Evolutionary conservation across 2,888 invertebrate genomes (phyloP).

Genomic region (Drosophila fulvimacula): DNA sequence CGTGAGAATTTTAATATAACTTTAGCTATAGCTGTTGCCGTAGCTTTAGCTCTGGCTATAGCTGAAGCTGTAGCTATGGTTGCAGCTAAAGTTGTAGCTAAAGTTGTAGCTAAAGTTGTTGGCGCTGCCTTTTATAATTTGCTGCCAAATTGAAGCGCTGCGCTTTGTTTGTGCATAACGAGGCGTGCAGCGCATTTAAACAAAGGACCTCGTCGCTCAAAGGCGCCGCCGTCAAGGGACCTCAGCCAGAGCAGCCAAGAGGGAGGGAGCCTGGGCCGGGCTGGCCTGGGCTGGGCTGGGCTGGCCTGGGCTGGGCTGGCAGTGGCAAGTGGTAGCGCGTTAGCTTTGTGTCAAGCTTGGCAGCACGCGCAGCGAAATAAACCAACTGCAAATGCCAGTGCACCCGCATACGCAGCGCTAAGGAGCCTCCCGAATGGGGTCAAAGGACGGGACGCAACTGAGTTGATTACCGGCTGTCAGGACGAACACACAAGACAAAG

Average conservation of each 20-base stretch:
- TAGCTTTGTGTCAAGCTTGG: constrained; percentile 23
- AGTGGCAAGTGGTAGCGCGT: constrained; percentile 19
- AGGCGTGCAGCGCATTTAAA: constrained; percentile 67
- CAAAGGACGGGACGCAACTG: constrained; percentile 60
- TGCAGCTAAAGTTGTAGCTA: constrained; percentile 3
- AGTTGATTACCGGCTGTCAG: constrained; percentile 68
- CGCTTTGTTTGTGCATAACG: constrained; percentile 79
- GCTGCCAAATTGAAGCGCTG: constrained; percentile 72
- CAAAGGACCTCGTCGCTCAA: constrained; percentile 50
- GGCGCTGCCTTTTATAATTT: constrained; percentile 63
- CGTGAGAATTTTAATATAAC: constrained; percentile 6
- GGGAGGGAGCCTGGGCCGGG: background rate
- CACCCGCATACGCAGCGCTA: constrained; percentile 37
- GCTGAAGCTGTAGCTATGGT: background rate
- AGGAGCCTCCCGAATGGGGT: constrained; percentile 37
- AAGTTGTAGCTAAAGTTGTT: constrained; percentile 6
- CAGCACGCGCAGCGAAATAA: constrained; percentile 17
- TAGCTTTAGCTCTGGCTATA: background rate
- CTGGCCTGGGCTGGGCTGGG: constrained; percentile 2
- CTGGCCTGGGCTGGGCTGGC: constrained; percentile 4
- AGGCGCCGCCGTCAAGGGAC: constrained; percentile 20
- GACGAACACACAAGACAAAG: constrained; percentile 60
- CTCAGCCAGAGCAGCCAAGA: background rate
- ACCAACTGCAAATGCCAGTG: constrained; percentile 35
- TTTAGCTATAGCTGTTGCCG: background rate